Base-by-base conservation (phyloP, 2,797 vertebrate genomes). In the Coilia nasus region DNA sequence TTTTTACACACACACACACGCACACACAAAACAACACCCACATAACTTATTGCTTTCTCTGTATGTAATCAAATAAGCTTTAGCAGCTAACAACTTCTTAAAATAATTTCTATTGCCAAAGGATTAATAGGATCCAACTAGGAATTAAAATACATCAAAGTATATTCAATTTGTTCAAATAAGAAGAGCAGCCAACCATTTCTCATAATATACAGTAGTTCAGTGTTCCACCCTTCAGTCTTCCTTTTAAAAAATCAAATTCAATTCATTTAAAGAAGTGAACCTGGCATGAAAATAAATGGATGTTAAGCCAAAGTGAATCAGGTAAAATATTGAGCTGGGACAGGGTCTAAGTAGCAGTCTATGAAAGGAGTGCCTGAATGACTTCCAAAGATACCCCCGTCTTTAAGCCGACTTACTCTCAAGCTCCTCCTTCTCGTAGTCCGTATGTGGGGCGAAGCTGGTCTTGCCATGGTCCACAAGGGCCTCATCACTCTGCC, bases 401-500 rank as follows among this genome's bases (percentile, higher is more conserved):
- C n/a, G n/a, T n/a, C n/a, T n/a, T n/a, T n/a, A n/a, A 35, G 28
- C 12, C 6, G 17, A 97, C 97, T 97, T 96, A 99, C 98, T 98
- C 93, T 99, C 97, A 90, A 98, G 93, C 84, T 99, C 98, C 89
- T 99, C 98, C 83, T 92, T 97, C 92, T 98, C 98, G 87, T 97
- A 97, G 94, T 97, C 97, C 86, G 97, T 96, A 83, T 97, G 97
- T 88, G 97, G 96, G 84, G 96, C 95, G 91, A 97, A 98, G 92
- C 97, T 98, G 90, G 94, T 96, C 96, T 99, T 99, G 87, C 98
- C 98, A 85, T 97, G 96, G 96, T 99, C 98, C 90, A 99, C 96
- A 87, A 99, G 86, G n/a, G 97, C 98, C 95, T 99, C 98, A 91
- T 99, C 98, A 93, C 98, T 97, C 7, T 97, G 96, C 94, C 97